These are phyloP conservation scores for Phallusia fumigata DNA, from an alignment of 23 tunicate genomes.

Conservation along the genomic window DNA sequence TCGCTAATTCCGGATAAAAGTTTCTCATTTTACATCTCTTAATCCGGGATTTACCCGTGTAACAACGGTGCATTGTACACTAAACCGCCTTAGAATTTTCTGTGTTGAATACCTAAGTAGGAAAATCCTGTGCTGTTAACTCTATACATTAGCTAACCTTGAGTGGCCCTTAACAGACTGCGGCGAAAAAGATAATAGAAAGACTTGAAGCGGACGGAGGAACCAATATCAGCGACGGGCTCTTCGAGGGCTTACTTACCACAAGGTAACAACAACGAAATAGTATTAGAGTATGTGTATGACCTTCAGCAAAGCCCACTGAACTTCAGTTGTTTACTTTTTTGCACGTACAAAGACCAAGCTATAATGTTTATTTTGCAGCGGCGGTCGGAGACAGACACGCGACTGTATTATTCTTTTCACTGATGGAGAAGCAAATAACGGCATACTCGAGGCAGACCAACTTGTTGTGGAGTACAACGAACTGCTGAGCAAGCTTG, in stretches of 20 bases:
- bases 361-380: background rate
- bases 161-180: conserved; percentile 11
- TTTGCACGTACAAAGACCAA: background rate
- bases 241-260: conserved; percentile 36
- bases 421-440: conserved; percentile 74
- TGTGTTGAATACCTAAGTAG: too few relatives aligned
- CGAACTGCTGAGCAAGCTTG: background rate
- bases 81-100: too few relatives aligned
- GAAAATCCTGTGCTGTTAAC: too few relatives aligned
- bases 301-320: background rate
- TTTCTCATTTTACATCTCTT: too few relatives aligned
- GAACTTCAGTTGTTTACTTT: too few relatives aligned
- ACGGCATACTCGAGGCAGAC: conserved; percentile 33
- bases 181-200: conserved; percentile 34
- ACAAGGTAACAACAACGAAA: background rate
- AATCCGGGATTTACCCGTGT: too few relatives aligned
- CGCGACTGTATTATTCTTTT: conserved; percentile 81
- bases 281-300: background rate
- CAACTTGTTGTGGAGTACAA: conserved; percentile 38
- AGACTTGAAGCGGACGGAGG: conserved; percentile 27
- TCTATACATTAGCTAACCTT: background rate
- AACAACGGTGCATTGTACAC: too few relatives aligned
- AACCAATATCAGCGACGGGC: conserved; percentile 63
- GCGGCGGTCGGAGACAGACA: background rate
- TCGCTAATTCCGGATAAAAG: too few relatives aligned